A percentile compares a stretch with the other conserved stretches of the same genome.
These are phyloP conservation scores for Clivina fossor DNA, from an alignment of 2,888 invertebrate species.

Conservation along the genomic window DNA sequence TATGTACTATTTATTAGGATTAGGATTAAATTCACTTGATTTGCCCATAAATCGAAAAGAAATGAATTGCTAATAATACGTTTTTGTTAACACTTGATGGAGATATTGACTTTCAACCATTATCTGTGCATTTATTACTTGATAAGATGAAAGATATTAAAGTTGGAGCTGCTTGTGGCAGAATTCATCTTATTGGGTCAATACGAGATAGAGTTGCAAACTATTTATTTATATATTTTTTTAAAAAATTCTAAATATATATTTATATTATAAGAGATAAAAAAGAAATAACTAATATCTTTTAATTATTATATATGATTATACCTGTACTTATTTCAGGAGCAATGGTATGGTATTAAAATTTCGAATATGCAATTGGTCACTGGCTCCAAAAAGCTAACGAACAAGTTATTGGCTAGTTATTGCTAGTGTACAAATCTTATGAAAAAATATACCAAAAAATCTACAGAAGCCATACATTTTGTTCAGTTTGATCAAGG, in stretches of 20 bases:
- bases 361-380: slow-evolving; percentile 99
- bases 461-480: slow-evolving; percentile 91
- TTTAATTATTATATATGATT: too few species aligned
- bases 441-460: slow-evolving; percentile 91
- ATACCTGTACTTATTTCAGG: slow-evolving; percentile 56
- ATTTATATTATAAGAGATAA: too few species aligned
- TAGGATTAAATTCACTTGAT: slow-evolving; percentile 90
- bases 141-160: slow-evolving; percentile 99
- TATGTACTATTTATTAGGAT: slow-evolving; percentile 98
- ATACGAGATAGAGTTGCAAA: too few species aligned
- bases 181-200: slow-evolving; percentile 98
- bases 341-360: slow-evolving; percentile 99
- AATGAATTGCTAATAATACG: slow-evolving; percentile 93
- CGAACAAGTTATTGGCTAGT: slow-evolving; percentile 99
- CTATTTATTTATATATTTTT: too few species aligned
- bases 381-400: slow-evolving; percentile 99
- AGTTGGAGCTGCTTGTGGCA: slow-evolving; percentile 95
- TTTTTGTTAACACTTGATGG: slow-evolving; percentile 94
- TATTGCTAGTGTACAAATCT: slow-evolving; percentile 98
- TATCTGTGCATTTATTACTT: slow-evolving; percentile 88
- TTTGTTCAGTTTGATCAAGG: slow-evolving; percentile 99
- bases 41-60: slow-evolving; percentile 92
- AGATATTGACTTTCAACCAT: slow-evolving; percentile 96
- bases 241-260: too few species aligned
- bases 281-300: neutral